Evolutionary conservation across 2,113 vertebrate species (phyloP).

Genomic region (Micronisus gabar): DNA sequence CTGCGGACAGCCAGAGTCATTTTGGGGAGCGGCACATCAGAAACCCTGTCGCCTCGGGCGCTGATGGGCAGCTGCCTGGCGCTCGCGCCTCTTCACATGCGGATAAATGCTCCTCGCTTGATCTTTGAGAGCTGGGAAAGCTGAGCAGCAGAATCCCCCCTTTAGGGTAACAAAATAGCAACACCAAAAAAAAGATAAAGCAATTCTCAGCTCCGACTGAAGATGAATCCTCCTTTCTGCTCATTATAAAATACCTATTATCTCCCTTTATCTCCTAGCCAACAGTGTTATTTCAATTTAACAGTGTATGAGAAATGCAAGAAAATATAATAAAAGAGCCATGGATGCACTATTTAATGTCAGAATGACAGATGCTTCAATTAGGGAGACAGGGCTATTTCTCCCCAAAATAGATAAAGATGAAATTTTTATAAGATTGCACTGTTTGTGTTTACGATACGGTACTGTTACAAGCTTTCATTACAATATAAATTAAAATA

Average conservation of each 20-base stretch:
- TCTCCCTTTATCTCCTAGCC: conserved; percentile 66
- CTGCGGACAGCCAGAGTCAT: accelerated
- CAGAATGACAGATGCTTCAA: conserved; percentile 80
- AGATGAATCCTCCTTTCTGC: conserved; percentile 38
- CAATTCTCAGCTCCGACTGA: not conserved
- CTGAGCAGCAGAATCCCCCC: not conserved
- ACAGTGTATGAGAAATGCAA: conserved; percentile 52
- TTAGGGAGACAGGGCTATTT: conserved; percentile 73
- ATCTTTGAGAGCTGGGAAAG: not conserved
- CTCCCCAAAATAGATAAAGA: conserved; percentile 78
- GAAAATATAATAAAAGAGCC: conserved; percentile 63
- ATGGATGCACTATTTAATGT: conserved; percentile 68
- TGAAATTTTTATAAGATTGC: conserved; percentile 78
- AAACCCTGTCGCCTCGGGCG: not conserved
- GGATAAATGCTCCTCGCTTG: not conserved
- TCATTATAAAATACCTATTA: conserved; percentile 67
- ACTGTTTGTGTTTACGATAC: conserved; percentile 58
- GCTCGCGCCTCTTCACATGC: accelerated
- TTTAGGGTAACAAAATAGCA: conserved; percentile 28
- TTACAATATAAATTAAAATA: conserved; percentile 63
- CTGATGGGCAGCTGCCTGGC: not conserved
- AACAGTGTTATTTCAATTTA: conserved; percentile 67
- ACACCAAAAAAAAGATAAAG: not conserved
- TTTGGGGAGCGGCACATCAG: accelerated
- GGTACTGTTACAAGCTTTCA: conserved; percentile 40